These are phyloP conservation scores for Therioaphis trifolii DNA, from an alignment of 2,888 invertebrate species.

Conservation along the genomic window DNA sequence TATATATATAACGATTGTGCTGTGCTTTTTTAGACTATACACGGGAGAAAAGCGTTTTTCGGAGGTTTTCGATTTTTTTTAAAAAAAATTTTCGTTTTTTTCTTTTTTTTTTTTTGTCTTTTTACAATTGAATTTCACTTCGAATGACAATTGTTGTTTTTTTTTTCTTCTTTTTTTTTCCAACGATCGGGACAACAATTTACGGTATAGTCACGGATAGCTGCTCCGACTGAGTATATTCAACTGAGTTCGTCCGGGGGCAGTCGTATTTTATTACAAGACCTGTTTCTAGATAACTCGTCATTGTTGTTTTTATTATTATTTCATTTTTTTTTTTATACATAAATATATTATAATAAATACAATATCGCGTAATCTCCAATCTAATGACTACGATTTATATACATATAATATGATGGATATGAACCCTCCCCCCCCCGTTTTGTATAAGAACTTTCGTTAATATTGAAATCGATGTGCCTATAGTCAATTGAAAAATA, in stretches of 20 bases:
- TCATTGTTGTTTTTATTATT: slow-evolving; percentile 9
- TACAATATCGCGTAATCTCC: not conserved
- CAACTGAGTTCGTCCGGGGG: not conserved
- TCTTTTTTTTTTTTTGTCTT: not conserved
- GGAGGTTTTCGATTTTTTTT: not conserved
- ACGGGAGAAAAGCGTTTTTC: not conserved
- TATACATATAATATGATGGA: not conserved
- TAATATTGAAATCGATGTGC: not conserved
- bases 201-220: not conserved
- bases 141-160: not conserved
- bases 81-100: not conserved
- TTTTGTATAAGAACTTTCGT: not conserved
- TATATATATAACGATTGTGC: slow-evolving; percentile 36
- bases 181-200: not conserved
- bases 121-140: not conserved
- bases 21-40: slow-evolving; percentile 27
- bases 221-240: not conserved
- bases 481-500: slow-evolving; percentile 38
- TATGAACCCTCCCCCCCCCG: not conserved
- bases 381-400: slow-evolving; percentile 4
- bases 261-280: not conserved
- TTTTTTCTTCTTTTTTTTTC: not conserved
- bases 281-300: not conserved
- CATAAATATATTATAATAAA: not conserved
- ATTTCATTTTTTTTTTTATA: slow-evolving; percentile 5